Base-by-base conservation (phyloP, 2,888 invertebrate genomes). In the Augiades crinisus region DNA sequence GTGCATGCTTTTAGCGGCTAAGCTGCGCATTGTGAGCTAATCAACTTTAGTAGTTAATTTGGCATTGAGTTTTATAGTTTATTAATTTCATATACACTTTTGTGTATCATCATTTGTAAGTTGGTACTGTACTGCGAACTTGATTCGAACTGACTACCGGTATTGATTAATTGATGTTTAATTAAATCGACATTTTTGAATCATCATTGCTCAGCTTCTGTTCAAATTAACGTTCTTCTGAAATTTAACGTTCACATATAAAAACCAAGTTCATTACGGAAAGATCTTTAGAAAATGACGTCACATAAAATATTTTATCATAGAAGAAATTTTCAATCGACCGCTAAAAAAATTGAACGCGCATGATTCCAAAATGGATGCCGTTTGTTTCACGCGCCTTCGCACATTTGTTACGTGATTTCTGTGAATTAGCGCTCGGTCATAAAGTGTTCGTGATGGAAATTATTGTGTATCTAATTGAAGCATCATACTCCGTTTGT, bases 381-480 rank as follows among this genome's bases (percentile, higher is more conserved):
- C 37, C 43, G 44, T 37, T 44, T 22, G 44, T 44, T 51, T 17
- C 34, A 36, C 13, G 30, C 27, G 22, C 30, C 56, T 70, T 75
- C 65, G 72, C 68, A 77, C 68, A 62, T 72, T 68, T 61, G 66
- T 66, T 64, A 61, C 71, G 71, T 77, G 74, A 76, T 80, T 70
- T 74, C 72, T 68, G 72, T 67, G 65, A 79, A 82, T 85, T 81
- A 84, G 75, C 83, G 61, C 41, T 49, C 53, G 16, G 45, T 55
- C 60, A 70, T 71, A 70, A 72, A 75, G 59, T 64, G 67, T 75
- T 71, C 72, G 75, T 72, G 73, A 73, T 77, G 76, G 72, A 72
- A 81, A 85, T 84, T 75, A 85, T 84, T 72, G 75, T 62, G 58
- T 40, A 59, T 75, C 84, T 86, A 86, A 87, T 83, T 77, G 78